Base-by-base conservation (phyloP, 2,113 vertebrate genomes). In the Bubo blakistoni region DNA sequence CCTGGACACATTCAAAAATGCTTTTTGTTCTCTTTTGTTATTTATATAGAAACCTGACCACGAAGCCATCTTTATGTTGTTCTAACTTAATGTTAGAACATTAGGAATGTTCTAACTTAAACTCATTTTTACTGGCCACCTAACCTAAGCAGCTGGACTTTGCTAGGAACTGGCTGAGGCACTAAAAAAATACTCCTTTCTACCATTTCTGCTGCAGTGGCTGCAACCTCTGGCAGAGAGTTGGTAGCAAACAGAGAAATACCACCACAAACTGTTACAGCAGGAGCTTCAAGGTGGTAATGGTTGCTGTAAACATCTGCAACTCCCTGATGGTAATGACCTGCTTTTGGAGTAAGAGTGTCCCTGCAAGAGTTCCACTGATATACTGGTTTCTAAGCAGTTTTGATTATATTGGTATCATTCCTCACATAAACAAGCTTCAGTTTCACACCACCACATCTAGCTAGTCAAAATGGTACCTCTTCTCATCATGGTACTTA, bases 1-100 rank as follows among this genome's bases (percentile, higher is more conserved):
- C 6, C 10, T 14, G 16, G 9, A 49, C 6, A 73, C 0, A 2
- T 10, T 9, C 55, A 54, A 52, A 27, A 61, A 26, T 2, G 6
- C 8, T 13, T 52, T 51, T 70, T 66, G 7, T 84, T 61, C 16
- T 24, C 7, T 76, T 81, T 27, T 52, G 24, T 40, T 82, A 47
- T 61, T 76, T 58, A 40, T 21, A 30, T 5, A 67, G 29, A 90
- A 86, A 44, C 6, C 10, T 26, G 15, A 76, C 12, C 21, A 81
- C 6, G 22, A 54, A 87, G 13, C 21, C 32, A 58, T 19, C 34
- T 65, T 61, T 13, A 25, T 21, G 11, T 34, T 40, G 7, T 81
- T 57, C 16, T 29, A 74, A 24, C 10, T 74, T 73, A 66, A 77
- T 14, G 40, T 42, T 42, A 42, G 40, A 42, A 42, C 40, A 42